Evolutionary conservation across 2,797 vertebrate species (phyloP).

Genomic region (Sebastes baramenuke): DNA sequence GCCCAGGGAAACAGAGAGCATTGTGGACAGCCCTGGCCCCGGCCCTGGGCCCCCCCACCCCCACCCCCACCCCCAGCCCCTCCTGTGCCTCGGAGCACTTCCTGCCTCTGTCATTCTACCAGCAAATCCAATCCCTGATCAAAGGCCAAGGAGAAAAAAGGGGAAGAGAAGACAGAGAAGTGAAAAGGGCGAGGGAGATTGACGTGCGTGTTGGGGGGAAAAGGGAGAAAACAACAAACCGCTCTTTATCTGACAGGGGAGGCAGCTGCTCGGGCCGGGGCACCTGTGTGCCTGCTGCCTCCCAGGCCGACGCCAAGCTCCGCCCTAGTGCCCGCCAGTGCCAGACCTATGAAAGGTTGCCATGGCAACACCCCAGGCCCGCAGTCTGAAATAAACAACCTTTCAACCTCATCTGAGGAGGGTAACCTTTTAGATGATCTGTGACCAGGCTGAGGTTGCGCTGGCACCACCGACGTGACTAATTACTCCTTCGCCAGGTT

Average conservation of each 20-base stretch:
- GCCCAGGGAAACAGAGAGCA: constrained; percentile 67
- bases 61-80: constrained; percentile 7
- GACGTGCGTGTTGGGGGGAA: constrained; percentile 63
- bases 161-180: constrained; percentile 66
- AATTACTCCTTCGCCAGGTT: constrained; percentile 46
- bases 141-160: constrained; percentile 76
- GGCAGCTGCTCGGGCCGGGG: constrained; percentile 77
- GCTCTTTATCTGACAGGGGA: constrained; percentile 76
- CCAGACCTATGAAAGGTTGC: constrained; percentile 75
- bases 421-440: constrained; percentile 74
- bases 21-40: constrained; percentile 61
- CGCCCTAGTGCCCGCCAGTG: constrained; percentile 60
- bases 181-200: constrained; percentile 78
- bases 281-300: constrained; percentile 81
- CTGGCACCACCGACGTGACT: constrained; percentile 34
- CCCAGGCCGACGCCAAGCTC: constrained; percentile 73
- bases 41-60: constrained; percentile 11
- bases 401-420: constrained; percentile 73
- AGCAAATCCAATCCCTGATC: constrained; percentile 81
- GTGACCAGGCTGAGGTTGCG: constrained; percentile 41
- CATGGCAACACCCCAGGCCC: constrained; percentile 67
- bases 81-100: constrained; percentile 72
- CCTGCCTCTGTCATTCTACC: constrained; percentile 79
- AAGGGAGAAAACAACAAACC: constrained; percentile 73
- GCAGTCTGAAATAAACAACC: constrained; percentile 76